A percentile compares a stretch with the other conserved stretches of the same genome.
These are phyloP conservation scores for Drosophila macrospina DNA, from an alignment of 2,888 invertebrate genomes.

Conservation along the genomic window DNA sequence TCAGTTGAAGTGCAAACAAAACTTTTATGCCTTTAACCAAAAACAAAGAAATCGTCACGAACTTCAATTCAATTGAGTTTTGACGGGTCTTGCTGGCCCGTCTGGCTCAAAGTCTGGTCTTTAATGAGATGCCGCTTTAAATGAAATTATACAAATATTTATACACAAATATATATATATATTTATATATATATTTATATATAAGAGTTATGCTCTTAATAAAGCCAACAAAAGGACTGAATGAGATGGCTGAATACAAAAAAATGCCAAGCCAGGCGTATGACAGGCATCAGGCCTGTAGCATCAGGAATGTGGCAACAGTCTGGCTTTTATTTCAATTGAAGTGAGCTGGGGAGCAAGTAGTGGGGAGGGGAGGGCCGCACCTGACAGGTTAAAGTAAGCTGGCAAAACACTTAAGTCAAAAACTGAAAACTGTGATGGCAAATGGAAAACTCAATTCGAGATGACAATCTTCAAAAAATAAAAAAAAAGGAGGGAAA, in stretches of 20 bases:
- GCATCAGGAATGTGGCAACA: slow-evolving; percentile 50
- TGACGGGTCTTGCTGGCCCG: no score
- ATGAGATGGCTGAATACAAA: slow-evolving; percentile 51
- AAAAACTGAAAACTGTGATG: slow-evolving; percentile 45
- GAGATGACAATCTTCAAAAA: slow-evolving; percentile 54
- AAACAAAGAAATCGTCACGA: slow-evolving; percentile 59
- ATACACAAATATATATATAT: slow-evolving; percentile 4
- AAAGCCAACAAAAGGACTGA: slow-evolving; percentile 51
- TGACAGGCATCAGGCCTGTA: slow-evolving; percentile 47
- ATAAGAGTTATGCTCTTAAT: slow-evolving; percentile 27
- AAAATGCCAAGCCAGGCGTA: slow-evolving; percentile 64
- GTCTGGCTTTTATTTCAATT: slow-evolving; percentile 59
- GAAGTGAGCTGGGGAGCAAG: background rate
- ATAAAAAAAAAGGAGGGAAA: slow-evolving; percentile 16
- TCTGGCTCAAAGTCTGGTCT: slow-evolving; percentile 6
- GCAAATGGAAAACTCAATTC: slow-evolving; percentile 50
- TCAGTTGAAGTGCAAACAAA: slow-evolving; percentile 69
- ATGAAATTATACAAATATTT: slow-evolving; percentile 19
- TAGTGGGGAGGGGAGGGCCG: slow-evolving; percentile 8
- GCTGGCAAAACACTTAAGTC: slow-evolving; percentile 62
- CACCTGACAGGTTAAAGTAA: slow-evolving; percentile 48
- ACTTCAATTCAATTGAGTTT: slow-evolving; percentile 49
- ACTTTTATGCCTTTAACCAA: slow-evolving; percentile 65
- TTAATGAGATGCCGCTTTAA: slow-evolving; percentile 51
- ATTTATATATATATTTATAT: slow-evolving; percentile 15